phyloP scores from a whole-genome alignment of 2,888 invertebrate species.

The Euclidia mi region DNA sequence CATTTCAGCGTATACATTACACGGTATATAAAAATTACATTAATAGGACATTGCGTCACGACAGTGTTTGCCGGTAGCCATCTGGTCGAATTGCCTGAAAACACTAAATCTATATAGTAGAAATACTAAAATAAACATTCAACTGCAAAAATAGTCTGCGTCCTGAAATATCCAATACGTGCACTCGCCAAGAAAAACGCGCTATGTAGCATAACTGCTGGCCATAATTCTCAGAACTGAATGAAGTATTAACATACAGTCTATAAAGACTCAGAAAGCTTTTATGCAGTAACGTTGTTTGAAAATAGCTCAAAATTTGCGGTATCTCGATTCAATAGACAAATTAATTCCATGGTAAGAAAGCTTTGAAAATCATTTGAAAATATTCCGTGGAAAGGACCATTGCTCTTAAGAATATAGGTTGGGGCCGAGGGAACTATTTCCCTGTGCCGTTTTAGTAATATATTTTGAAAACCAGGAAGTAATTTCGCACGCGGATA shows the following conservation, averaged over 20 bases:
- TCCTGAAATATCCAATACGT: constrained; percentile 16
- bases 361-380: too few relatives aligned
- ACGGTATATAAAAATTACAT: constrained; percentile 16
- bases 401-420: too few relatives aligned
- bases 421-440: too few relatives aligned
- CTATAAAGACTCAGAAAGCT: too few relatives aligned
- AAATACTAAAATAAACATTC: constrained; percentile 24
- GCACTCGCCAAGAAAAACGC: constrained; percentile 28
- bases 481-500: too few relatives aligned
- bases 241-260: not conserved
- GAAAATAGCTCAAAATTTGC: too few relatives aligned
- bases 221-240: not conserved
- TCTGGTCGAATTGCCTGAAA: constrained; percentile 23
- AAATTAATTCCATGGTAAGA: too few relatives aligned
- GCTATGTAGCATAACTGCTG: not conserved
- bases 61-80: constrained; percentile 19
- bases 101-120: constrained; percentile 25
- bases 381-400: too few relatives aligned
- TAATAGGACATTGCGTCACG: constrained; percentile 18
- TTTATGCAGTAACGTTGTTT: too few relatives aligned
- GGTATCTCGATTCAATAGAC: too few relatives aligned
- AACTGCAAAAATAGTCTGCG: constrained; percentile 20
- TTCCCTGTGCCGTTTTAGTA: too few relatives aligned
- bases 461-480: too few relatives aligned
- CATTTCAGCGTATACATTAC: not conserved